Conservation (phyloP, 1,140 invertebrate genomes). For the Neocloeon triangulifer region DNA sequence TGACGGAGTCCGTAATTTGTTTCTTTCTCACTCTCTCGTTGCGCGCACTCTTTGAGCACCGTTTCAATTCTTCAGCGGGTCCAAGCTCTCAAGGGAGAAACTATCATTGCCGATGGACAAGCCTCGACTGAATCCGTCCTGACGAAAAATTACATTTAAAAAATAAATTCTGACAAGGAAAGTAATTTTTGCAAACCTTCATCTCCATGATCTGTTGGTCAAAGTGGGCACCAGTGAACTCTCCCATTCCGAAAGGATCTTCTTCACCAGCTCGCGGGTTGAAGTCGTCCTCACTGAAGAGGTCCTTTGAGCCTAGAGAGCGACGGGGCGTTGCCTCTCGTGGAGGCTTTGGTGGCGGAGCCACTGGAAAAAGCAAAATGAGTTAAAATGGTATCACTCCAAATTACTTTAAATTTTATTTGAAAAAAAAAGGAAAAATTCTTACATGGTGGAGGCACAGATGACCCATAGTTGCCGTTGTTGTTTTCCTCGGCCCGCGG, state of each 20-base stretch:
- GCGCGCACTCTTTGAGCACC: too few species aligned
- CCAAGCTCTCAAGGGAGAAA: constrained; percentile 64
- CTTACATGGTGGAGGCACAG: too few species aligned
- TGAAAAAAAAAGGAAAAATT: too few species aligned
- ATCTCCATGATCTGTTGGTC: constrained; percentile 43
- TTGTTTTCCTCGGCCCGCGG: constrained; percentile 35
- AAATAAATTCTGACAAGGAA: too few species aligned
- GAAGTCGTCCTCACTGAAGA: constrained; percentile 31
- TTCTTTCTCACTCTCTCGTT: too few species aligned
- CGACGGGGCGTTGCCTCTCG: constrained; percentile 5
- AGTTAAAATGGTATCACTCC: too few species aligned
- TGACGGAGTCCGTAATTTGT: too few species aligned
- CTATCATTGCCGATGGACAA: constrained; percentile 57
- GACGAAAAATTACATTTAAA: too few species aligned
- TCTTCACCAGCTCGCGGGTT: constrained; percentile 21
- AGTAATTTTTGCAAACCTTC: constrained; percentile 30
- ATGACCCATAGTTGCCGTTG: too few species aligned
- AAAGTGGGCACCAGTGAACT: constrained; percentile 30
- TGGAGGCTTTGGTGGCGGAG: constrained; percentile 46
- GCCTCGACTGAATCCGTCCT: constrained; percentile 65
- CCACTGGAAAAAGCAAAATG: too few species aligned
- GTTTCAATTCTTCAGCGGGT: constrained; percentile 36
- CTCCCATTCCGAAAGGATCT: constrained; percentile 59
- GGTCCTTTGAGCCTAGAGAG: constrained; percentile 20
- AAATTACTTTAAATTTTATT: too few species aligned